Conservation (phyloP, 2,797 vertebrate species). For the Neosilurus mollespiculum region DNA sequence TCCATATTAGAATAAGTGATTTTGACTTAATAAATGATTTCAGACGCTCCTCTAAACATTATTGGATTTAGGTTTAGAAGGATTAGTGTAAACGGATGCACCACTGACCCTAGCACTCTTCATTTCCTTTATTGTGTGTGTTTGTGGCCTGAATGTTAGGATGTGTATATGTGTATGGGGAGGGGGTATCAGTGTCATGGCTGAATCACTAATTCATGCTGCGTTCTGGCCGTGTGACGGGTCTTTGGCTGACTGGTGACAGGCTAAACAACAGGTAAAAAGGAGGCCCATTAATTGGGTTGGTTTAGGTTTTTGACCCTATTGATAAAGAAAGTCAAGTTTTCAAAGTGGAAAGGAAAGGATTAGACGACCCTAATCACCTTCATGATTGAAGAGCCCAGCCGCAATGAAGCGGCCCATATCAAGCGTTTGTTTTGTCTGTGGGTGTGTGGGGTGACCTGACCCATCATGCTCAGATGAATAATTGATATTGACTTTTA, state of each 20-base stretch:
- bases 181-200: neutral
- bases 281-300: conserved; percentile 2
- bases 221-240: neutral
- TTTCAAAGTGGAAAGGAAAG: neutral
- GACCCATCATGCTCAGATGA: neutral
- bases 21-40: too few species aligned
- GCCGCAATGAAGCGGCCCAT: neutral
- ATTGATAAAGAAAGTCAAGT: neutral
- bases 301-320: conserved; percentile 15
- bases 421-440: neutral
- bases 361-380: neutral
- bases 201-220: conserved; percentile 7
- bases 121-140: neutral
- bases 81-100: neutral
- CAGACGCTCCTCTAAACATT: neutral
- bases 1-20: too few species aligned
- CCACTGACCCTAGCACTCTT: neutral
- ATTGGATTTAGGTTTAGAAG: neutral
- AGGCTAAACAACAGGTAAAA: conserved; percentile 12
- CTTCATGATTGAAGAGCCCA: neutral
- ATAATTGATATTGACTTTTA: neutral
- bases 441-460: neutral
- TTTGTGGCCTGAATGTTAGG: neutral
- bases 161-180: neutral
- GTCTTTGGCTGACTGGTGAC: conserved; percentile 5